Evolutionary conservation across 2,888 invertebrate genomes (phyloP).

Genomic region (Eupithecia vulgata): DNA sequence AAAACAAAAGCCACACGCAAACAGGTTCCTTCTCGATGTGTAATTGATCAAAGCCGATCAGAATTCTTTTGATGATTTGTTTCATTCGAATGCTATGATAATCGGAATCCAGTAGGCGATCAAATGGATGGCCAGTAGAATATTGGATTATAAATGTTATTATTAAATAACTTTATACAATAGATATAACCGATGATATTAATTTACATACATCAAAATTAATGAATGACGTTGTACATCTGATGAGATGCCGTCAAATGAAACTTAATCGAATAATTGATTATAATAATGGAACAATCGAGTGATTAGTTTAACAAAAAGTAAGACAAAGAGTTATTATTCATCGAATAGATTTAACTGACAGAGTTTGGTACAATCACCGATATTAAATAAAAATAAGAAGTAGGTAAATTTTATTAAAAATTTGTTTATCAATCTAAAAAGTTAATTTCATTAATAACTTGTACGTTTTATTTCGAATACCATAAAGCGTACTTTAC

Average conservation of each 20-base stretch:
- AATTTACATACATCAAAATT: slow-evolving; percentile 57
- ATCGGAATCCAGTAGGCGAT: slow-evolving; percentile 45
- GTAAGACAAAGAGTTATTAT: slow-evolving; percentile 83
- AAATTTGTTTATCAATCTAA: not conserved
- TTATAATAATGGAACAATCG: slow-evolving; percentile 82
- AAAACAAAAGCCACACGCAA: slow-evolving; percentile 39
- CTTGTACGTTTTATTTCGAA: not conserved
- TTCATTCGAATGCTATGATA: slow-evolving; percentile 38
- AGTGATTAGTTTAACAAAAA: slow-evolving; percentile 83
- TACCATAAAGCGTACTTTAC: not conserved
- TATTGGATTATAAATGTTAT: slow-evolving; percentile 55
- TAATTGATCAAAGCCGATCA: slow-evolving; percentile 52
- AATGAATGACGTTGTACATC: slow-evolving; percentile 73
- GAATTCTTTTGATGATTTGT: slow-evolving; percentile 50
- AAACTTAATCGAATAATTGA: slow-evolving; percentile 83
- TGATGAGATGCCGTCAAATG: slow-evolving; percentile 74
- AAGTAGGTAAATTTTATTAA: not conserved
- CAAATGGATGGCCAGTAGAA: slow-evolving; percentile 50
- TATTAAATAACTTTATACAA: slow-evolving; percentile 55
- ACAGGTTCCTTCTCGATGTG: slow-evolving; percentile 36
- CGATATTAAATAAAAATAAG: not conserved
- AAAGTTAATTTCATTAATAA: not conserved
- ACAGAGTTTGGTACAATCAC: slow-evolving; percentile 54
- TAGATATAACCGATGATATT: slow-evolving; percentile 55
- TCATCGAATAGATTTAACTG: slow-evolving; percentile 76